Evolutionary conservation across 2,113 vertebrate species (phyloP).

Genomic region (Elaphurus davidianus): DNA sequence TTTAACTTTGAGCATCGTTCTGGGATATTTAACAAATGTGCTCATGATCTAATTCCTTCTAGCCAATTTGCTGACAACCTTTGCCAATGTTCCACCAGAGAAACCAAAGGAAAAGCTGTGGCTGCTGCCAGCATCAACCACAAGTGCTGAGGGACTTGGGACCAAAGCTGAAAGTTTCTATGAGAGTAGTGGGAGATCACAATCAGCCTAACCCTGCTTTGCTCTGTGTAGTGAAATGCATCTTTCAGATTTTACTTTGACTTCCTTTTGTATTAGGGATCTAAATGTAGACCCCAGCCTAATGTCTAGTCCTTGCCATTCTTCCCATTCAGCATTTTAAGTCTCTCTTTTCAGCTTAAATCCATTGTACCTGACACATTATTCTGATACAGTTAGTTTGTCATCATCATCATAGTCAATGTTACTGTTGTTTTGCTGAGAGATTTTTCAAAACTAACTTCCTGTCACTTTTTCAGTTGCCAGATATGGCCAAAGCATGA

Average conservation of each 20-base stretch:
- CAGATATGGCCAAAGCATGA: neutral
- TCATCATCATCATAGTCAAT: neutral
- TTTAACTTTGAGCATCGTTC: neutral
- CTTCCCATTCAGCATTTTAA: neutral
- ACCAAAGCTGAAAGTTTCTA: neutral
- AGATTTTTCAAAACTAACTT: neutral
- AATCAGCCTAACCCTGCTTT: neutral
- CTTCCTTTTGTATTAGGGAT: neutral
- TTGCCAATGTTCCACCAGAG: neutral
- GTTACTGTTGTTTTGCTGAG: neutral
- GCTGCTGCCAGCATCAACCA: neutral
- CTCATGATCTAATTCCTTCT: neutral
- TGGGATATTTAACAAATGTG: neutral
- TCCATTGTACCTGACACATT: neutral
- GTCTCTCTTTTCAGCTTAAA: neutral
- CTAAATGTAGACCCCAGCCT: neutral
- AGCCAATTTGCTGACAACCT: neutral
- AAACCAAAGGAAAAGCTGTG: neutral
- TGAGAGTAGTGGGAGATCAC: neutral
- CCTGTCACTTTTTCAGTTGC: neutral
- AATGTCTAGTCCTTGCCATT: neutral
- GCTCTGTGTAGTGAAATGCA: neutral
- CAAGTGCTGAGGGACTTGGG: rapidly evolving
- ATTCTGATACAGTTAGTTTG: neutral
- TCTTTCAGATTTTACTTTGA: neutral